A percentile compares a stretch with the other conserved stretches of the same genome.
phyloP scores from a whole-genome alignment of 2,113 vertebrate species.

The Clarias batrachus region DNA sequence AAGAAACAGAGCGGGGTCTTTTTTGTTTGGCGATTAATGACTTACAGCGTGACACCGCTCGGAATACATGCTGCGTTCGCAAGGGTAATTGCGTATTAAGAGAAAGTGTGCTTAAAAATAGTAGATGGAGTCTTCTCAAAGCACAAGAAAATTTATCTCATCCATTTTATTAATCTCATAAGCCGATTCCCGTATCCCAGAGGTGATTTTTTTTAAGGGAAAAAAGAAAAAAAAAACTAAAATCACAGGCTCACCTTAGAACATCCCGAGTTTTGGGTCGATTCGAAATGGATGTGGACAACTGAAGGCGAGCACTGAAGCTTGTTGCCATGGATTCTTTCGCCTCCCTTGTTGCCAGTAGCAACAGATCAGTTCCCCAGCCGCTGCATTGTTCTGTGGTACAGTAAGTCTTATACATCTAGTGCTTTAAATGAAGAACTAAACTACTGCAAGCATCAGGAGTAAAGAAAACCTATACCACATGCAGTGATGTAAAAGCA shows the following conservation, averaged over 20 bases:
- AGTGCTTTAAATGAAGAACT: conserved; percentile 19
- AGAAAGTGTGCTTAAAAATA: conserved; percentile 33
- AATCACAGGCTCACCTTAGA: conserved; percentile 10
- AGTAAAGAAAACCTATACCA: background rate
- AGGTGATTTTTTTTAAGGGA: conserved; percentile 17
- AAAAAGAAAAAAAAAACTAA: too few species aligned
- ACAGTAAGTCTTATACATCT: conserved; percentile 22
- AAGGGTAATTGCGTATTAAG: conserved; percentile 36
- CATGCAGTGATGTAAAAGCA: background rate
- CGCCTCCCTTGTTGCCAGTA: conserved; percentile 56
- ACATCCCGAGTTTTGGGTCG: conserved; percentile 24
- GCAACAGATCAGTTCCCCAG: conserved; percentile 55
- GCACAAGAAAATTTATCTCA: conserved; percentile 12
- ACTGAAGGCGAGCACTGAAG: conserved; percentile 33
- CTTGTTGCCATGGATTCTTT: conserved; percentile 56
- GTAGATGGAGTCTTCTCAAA: background rate
- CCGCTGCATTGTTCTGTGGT: conserved; percentile 43
- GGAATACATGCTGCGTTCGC: conserved; percentile 18
- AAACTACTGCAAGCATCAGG: background rate
- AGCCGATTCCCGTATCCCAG: conserved; percentile 5
- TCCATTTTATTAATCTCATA: conserved; percentile 15
- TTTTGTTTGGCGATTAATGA: conserved; percentile 28
- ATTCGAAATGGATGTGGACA: conserved; percentile 16
- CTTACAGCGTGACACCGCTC: conserved; percentile 13
- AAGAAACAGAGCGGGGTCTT: conserved; percentile 10